Percentiles rank a stretch among this genome's conserved stretches.
Conservation (phyloP, 1,140 invertebrate genomes). For the Pogonomyrmex californicus region DNA sequence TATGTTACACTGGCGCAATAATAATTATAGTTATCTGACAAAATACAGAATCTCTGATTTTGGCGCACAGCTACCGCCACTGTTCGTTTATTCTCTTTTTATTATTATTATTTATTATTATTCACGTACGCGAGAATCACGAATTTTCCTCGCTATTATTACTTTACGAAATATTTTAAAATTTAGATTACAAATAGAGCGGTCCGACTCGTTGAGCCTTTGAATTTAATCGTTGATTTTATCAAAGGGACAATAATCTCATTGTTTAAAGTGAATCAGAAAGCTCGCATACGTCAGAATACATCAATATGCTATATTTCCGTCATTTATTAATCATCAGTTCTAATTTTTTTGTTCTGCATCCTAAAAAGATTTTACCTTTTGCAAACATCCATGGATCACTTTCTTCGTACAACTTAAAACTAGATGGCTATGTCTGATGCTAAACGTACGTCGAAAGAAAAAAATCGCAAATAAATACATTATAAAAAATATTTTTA, state of each 20-base stretch:
- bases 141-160: constrained; percentile 54
- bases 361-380: background rate
- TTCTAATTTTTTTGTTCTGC: background rate
- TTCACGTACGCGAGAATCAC: constrained; percentile 27
- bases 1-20: constrained; percentile 76
- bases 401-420: constrained; percentile 20
- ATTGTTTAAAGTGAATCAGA: constrained; percentile 38
- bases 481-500: constrained; percentile 48
- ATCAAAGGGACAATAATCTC: constrained; percentile 52
- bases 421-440: constrained; percentile 32
- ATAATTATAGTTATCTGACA: constrained; percentile 73
- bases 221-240: constrained; percentile 56
- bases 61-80: constrained; percentile 47
- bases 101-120: constrained; percentile 44
- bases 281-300: constrained; percentile 44
- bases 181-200: constrained; percentile 55
- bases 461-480: constrained; percentile 36
- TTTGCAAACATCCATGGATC: background rate
- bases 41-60: constrained; percentile 78
- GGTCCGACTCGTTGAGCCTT: constrained; percentile 12
- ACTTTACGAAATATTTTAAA: constrained; percentile 55
- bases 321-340: background rate
- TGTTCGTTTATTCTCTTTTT: constrained; percentile 30
- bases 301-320: background rate
- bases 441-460: constrained; percentile 18